phyloP scores from a whole-genome alignment of 37 sponge, comb jelly and placozoan genomes.

The Crambe crambe region DNA sequence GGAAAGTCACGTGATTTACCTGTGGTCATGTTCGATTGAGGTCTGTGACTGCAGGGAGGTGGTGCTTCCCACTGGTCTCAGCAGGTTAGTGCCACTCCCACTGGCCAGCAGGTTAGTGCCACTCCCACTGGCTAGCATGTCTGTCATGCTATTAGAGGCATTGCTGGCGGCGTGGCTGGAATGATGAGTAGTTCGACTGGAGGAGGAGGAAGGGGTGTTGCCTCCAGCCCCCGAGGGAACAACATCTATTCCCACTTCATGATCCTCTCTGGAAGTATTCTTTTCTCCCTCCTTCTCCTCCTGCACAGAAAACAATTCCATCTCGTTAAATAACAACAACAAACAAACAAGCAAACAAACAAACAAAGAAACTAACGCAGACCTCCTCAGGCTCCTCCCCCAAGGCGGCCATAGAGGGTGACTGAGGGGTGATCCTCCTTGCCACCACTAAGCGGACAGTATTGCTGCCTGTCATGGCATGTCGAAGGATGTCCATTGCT shows the following conservation, averaged over 20 bases:
- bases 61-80: not conserved
- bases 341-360: not conserved
- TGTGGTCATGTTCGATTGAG: not conserved
- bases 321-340: not conserved
- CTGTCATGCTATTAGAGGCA: no score
- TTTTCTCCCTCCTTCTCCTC: conserved; percentile 6
- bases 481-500: conserved; percentile 74
- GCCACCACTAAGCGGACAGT: conserved; percentile 43
- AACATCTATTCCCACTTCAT: conserved; percentile 66
- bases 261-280: not conserved
- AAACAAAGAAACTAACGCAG: not conserved
- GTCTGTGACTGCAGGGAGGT: conserved; percentile 1
- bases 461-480: conserved; percentile 41
- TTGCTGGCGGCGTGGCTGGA: no score
- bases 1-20: not conserved
- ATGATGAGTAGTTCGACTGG: no score
- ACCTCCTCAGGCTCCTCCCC: conserved; percentile 50
- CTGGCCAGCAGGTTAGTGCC: not conserved
- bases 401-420: conserved; percentile 40
- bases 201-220: no score
- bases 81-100: not conserved
- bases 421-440: conserved; percentile 5
- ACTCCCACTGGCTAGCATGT: not conserved
- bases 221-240: no score
- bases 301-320: not conserved